Evolutionary conservation across 2,797 vertebrate species (phyloP).

Genomic region (Tenualosa ilisha): DNA sequence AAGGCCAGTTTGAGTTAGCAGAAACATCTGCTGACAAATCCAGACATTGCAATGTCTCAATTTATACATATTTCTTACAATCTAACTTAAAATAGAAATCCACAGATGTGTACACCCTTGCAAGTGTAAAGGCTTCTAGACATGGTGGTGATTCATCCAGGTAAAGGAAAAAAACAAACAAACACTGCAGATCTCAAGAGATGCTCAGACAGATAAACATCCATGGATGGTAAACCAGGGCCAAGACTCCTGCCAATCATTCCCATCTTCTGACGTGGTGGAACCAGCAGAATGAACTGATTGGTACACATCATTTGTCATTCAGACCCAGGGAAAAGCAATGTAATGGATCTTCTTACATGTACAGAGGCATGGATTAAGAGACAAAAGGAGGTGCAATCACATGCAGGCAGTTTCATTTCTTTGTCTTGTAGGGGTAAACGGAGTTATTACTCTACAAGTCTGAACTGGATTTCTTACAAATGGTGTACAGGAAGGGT

Average conservation of each 20-base stretch:
- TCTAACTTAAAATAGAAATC: neutral
- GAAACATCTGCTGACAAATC: neutral
- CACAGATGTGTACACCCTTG: neutral
- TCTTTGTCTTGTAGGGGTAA: neutral
- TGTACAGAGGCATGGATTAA: neutral
- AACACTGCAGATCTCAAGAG: neutral
- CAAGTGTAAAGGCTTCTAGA: neutral
- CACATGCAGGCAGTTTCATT: conserved; percentile 11
- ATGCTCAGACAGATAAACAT: neutral
- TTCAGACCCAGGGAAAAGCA: neutral
- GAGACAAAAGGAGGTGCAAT: neutral
- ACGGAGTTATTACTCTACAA: neutral
- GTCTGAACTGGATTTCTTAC: neutral
- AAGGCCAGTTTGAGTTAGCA: neutral
- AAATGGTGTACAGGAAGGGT: neutral
- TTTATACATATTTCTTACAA: neutral
- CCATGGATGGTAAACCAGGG: neutral
- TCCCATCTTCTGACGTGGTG: neutral
- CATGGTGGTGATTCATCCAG: neutral
- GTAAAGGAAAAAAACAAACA: neutral
- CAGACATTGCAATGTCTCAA: neutral
- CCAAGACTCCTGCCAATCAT: neutral
- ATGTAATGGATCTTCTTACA: neutral
- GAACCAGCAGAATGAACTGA: neutral
- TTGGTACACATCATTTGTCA: neutral